Base-by-base conservation (phyloP, 2,797 vertebrate species). In the Macrochelys suwanniensis region DNA sequence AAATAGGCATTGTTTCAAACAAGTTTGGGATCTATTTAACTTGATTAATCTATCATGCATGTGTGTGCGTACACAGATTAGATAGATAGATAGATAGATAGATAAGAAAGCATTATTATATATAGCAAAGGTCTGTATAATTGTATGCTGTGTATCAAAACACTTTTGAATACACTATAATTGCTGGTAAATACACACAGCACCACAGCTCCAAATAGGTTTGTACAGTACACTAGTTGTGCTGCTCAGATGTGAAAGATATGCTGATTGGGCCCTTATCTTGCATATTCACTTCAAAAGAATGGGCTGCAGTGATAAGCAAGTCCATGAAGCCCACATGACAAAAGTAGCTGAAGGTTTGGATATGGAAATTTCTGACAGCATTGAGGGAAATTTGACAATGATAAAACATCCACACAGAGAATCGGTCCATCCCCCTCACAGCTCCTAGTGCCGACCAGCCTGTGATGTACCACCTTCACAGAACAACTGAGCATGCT, bases 1-100 rank as follows among this genome's bases (percentile, higher is more conserved):
- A 96, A 96, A 96, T 92, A 96, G 94, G 95, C 97, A 98, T 98
- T 98, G 98, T 98, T 98, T 97, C 97, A 96, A 93, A 97, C 96
- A 96, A 96, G 90, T 87, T 97, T 59, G 96, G 95, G 97, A 95
- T 95, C 96, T 97, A 98, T 98, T 98, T 98, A 97, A 98, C 97
- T 98, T 85, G 96, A 98, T 98, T 97, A 98, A 98, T 97, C 95
- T 92, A 95, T 96, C 89, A 31, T n/a, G 94, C 1, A 0, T 97
- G 97, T 91, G 87, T 89, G 82, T 96, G 92, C 88, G 92, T 83
- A 95, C 93, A 93, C 10, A 49, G 47, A 49, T 49, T 8, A 11
- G 26, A 31, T 59, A 85, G 57, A 59, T 12, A 59, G 57, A 28
- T 56, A 93, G 88, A 96, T 61, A 42, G 37, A 57, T 37, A 12